Conservation (phyloP, 2,113 vertebrate species). For the Myotis brandtii region DNA sequence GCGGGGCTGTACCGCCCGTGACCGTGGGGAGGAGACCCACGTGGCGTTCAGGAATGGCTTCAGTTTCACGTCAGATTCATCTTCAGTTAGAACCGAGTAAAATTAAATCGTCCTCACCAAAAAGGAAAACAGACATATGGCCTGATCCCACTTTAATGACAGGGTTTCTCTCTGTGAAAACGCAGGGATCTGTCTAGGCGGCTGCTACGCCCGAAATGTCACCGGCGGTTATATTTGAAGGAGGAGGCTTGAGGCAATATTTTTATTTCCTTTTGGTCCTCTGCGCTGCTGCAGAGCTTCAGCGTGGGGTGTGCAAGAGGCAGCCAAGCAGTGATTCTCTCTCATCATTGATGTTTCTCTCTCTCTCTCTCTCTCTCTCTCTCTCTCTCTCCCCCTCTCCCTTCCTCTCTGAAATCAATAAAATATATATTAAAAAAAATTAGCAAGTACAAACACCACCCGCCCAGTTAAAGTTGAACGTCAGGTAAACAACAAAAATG, state of each 20-base stretch:
- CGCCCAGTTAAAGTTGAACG: background rate
- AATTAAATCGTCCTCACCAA: conserved; percentile 70
- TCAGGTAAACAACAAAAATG: background rate
- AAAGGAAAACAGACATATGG: conserved; percentile 75
- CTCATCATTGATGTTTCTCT: no score
- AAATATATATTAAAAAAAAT: no score
- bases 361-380: no score
- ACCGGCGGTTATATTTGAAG: conserved; percentile 68
- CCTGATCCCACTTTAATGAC: conserved; percentile 71
- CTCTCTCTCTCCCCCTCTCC: no score
- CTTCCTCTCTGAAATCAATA: no score
- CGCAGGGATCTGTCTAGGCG: conserved; percentile 60
- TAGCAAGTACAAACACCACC: background rate
- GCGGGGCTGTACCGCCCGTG: background rate
- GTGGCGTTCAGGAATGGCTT: conserved; percentile 55
- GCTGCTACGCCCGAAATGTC: conserved; percentile 68
- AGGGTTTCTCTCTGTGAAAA: conserved; percentile 72
- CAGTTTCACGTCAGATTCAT: conserved; percentile 60
- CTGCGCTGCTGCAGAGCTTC: conserved; percentile 43
- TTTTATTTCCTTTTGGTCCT: conserved; percentile 58
- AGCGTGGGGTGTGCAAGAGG: no score
- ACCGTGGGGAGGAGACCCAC: background rate
- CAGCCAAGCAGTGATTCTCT: no score
- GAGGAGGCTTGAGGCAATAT: conserved; percentile 35
- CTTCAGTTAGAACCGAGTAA: conserved; percentile 78